Percentiles rank a stretch among this genome's conserved stretches.
Evolutionary conservation across 2,113 vertebrate species (phyloP).

Genomic region (Cyprinodon variegatus): DNA sequence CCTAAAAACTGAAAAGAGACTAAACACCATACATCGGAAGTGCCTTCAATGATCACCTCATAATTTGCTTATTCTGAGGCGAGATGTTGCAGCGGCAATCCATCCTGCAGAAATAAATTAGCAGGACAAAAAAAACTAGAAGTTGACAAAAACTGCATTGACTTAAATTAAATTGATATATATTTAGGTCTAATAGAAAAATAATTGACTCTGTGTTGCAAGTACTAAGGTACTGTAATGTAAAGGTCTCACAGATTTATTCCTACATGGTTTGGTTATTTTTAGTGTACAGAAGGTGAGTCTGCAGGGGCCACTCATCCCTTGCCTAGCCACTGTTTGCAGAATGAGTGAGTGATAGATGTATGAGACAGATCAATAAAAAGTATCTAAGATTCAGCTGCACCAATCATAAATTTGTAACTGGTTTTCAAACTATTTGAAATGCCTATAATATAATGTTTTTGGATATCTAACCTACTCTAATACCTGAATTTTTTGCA

Average conservation of each 20-base stretch:
- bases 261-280: conserved; percentile 38
- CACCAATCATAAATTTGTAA: not conserved
- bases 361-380: not conserved
- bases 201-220: not conserved
- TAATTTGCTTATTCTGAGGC: not conserved
- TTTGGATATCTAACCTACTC: not conserved
- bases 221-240: not conserved
- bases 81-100: not conserved
- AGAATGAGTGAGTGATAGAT: conserved; percentile 27
- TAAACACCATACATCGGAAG: not conserved
- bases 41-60: not conserved
- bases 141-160: not conserved
- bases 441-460: not conserved
- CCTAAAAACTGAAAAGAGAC: conserved; percentile 8
- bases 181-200: not conserved
- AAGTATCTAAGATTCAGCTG: not conserved
- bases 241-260: conserved; percentile 19
- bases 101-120: conserved; percentile 5
- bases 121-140: not conserved
- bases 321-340: conserved; percentile 24
- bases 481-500: not conserved
- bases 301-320: conserved; percentile 49
- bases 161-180: not conserved
- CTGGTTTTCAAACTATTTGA: not conserved
- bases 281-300: conserved; percentile 60